Evolutionary conservation across 2,113 vertebrate genomes (phyloP).

Genomic region (Chaetura pelagica): DNA sequence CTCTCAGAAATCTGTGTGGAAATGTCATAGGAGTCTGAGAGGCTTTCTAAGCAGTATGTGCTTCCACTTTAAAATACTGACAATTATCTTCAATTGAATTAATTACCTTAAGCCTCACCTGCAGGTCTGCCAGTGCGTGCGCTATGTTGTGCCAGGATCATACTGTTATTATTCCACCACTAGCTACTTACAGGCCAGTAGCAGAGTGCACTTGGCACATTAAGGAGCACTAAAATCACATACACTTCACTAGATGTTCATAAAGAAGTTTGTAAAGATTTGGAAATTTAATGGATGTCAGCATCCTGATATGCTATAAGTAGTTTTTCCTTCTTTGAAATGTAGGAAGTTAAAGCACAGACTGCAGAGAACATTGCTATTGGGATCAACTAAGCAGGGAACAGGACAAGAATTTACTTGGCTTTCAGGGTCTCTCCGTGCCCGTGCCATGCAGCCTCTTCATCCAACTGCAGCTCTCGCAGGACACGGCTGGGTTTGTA

Average conservation of each 20-base stretch:
- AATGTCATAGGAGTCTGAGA: neutral
- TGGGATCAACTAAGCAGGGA: neutral
- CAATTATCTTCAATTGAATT: neutral
- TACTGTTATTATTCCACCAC: neutral
- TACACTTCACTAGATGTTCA: neutral
- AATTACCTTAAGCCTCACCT: neutral
- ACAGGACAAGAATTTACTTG: constrained; percentile 83
- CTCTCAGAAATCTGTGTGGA: neutral
- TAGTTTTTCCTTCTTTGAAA: neutral
- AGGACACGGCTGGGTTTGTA: constrained; percentile 98
- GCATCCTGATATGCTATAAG: neutral
- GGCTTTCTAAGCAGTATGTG: neutral
- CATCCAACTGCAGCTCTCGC: constrained; percentile 94
- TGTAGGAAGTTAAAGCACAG: neutral
- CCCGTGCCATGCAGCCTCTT: constrained; percentile 93
- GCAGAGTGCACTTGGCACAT: neutral
- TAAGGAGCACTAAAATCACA: neutral
- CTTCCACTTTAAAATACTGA: neutral
- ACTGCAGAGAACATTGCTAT: neutral
- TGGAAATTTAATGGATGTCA: neutral
- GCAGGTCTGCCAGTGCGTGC: neutral
- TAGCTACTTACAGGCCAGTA: neutral
- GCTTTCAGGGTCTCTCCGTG: constrained; percentile 96
- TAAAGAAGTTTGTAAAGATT: neutral
- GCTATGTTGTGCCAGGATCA: neutral